A percentile compares a stretch with the other conserved stretches of the same genome.
These are phyloP conservation scores for Sinosuthora webbiana DNA, from an alignment of 2,113 vertebrate genomes.

Conservation along the genomic window DNA sequence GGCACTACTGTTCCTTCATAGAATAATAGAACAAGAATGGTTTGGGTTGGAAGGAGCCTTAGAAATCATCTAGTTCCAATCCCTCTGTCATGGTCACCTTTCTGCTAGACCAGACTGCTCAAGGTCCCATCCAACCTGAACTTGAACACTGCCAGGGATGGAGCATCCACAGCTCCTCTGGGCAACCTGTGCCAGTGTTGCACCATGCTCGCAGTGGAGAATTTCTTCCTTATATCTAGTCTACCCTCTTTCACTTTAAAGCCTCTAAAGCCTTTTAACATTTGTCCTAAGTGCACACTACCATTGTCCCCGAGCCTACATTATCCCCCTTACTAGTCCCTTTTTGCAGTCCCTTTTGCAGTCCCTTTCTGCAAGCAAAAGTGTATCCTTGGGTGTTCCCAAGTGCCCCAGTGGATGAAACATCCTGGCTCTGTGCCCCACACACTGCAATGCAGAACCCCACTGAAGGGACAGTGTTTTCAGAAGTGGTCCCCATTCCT, in stretches of 20 bases:
- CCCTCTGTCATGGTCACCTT: not conserved
- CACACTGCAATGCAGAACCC: fast-evolving
- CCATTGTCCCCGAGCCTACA: fast-evolving
- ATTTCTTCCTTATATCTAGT: not conserved
- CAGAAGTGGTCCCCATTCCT: not conserved
- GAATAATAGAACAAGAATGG: not conserved
- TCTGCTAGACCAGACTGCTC: not conserved
- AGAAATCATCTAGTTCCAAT: not conserved
- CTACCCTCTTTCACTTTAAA: not conserved
- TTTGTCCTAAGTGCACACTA: not conserved
- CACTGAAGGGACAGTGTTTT: not conserved
- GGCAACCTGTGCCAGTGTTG: not conserved
- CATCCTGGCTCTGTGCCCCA: fast-evolving
- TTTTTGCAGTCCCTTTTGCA: no score
- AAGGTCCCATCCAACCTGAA: not conserved
- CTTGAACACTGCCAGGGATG: not conserved
- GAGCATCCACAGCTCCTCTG: not conserved
- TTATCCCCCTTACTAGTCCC: fast-evolving
- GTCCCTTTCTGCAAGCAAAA: not conserved
- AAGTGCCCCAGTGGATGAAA: not conserved
- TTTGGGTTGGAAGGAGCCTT: not conserved
- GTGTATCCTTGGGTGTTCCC: fast-evolving
- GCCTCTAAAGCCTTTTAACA: not conserved
- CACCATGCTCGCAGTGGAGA: not conserved
- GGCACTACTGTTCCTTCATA: not conserved